Evolutionary conservation across 2,888 invertebrate genomes (phyloP).

Genomic region (Aplocera efformata): DNA sequence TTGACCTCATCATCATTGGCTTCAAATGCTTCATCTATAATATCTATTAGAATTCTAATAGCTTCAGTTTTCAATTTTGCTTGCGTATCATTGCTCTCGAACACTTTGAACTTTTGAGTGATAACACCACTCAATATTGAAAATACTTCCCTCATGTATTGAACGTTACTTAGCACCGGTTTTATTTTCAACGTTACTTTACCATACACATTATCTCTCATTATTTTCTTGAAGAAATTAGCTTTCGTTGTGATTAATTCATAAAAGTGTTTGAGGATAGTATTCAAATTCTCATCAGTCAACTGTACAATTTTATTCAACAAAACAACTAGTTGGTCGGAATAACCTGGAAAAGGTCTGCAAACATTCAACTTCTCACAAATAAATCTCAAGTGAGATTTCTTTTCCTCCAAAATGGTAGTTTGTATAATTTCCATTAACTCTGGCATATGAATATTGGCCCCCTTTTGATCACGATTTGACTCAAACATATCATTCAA

Average conservation of each 20-base stretch:
- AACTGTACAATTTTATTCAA: conserved; percentile 36
- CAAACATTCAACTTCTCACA: conserved; percentile 38
- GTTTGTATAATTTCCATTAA: conserved; percentile 4
- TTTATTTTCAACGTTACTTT: conserved; percentile 23
- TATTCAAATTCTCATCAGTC: conserved; percentile 28
- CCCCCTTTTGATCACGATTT: neutral
- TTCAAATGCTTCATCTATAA: conserved; percentile 43
- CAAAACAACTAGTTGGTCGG: conserved; percentile 38
- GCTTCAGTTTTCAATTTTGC: conserved; percentile 34
- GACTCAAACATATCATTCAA: no score
- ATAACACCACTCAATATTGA: conserved; percentile 26
- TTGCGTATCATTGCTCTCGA: conserved; percentile 15
- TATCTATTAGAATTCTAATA: conserved; percentile 39
- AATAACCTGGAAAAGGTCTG: conserved; percentile 39
- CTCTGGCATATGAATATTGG: neutral
- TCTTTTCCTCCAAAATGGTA: conserved; percentile 6
- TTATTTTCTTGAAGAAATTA: conserved; percentile 29
- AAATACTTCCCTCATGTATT: conserved; percentile 27
- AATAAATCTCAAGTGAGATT: conserved; percentile 31
- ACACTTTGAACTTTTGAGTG: conserved; percentile 33
- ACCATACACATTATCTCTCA: conserved; percentile 27
- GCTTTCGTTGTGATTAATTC: conserved; percentile 20
- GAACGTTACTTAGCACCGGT: conserved; percentile 9
- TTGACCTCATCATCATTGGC: conserved; percentile 29
- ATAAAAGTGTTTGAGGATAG: conserved; percentile 18